phyloP scores from a whole-genome alignment of 1,140 invertebrate genomes.

The Ladona fulva region DNA sequence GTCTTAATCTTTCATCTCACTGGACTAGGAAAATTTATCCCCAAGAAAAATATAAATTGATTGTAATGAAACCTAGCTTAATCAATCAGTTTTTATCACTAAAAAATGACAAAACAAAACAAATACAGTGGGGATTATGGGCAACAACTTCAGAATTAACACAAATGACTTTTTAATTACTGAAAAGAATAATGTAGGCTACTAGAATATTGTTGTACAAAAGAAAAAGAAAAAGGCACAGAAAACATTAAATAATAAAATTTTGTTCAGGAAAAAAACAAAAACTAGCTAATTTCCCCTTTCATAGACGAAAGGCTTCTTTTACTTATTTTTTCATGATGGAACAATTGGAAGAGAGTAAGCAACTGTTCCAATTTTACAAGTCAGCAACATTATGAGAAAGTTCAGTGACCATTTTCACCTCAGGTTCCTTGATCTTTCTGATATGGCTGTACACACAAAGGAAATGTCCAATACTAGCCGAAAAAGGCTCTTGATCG shows the following conservation, averaged over 20 bases:
- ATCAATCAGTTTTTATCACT: neutral
- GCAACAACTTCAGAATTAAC: neutral
- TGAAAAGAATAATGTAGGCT: neutral
- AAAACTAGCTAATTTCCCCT: neutral
- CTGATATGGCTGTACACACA: neutral
- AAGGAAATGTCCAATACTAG: neutral
- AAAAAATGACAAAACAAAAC: slow-evolving; percentile 10
- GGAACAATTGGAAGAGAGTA: neutral
- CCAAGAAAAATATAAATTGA: neutral
- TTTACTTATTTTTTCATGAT: neutral
- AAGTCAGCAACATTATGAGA: neutral
- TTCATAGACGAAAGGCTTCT: neutral
- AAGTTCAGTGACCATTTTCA: neutral
- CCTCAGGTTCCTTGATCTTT: neutral
- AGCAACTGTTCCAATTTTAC: neutral
- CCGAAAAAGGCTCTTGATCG: neutral
- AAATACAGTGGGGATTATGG: neutral
- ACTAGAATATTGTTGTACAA: neutral
- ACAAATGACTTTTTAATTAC: neutral
- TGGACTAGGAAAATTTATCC: neutral
- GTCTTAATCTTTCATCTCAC: slow-evolving; percentile 1
- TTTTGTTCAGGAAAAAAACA: neutral
- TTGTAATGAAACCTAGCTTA: neutral
- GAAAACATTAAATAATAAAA: neutral
- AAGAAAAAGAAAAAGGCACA: neutral